Conservation (phyloP, 2,113 vertebrate genomes). For the Dasyurus viverrinus region DNA sequence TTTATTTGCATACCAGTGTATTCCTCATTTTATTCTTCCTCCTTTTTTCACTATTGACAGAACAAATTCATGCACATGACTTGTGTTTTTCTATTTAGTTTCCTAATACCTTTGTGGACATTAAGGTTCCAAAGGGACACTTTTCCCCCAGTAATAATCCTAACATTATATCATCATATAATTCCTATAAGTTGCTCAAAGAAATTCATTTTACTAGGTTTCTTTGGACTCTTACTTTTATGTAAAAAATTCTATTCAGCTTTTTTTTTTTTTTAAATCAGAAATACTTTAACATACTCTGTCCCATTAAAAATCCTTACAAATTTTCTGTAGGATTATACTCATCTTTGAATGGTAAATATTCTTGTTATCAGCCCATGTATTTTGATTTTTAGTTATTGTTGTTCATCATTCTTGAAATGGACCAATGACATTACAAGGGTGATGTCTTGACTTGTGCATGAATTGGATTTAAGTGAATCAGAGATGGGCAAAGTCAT, state of each 20-base stretch:
- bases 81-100: background rate
- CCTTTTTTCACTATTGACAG: background rate
- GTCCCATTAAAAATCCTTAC: background rate
- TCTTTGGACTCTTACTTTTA: background rate
- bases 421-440: background rate
- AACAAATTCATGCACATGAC: background rate
- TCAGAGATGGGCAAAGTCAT: background rate
- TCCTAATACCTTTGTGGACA: background rate
- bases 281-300: background rate
- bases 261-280: background rate
- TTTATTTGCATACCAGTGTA: background rate
- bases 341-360: background rate
- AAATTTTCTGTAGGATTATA: background rate
- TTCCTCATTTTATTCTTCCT: background rate
- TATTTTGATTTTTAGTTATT: background rate
- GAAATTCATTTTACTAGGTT: background rate
- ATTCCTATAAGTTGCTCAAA: background rate
- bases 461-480: background rate
- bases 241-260: background rate
- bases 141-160: background rate
- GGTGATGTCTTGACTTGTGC: background rate
- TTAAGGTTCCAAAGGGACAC: background rate
- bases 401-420: background rate
- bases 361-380: background rate
- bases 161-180: background rate